phyloP scores from a whole-genome alignment of 2,888 invertebrate genomes.

The Hipparchia sbordonii region DNA sequence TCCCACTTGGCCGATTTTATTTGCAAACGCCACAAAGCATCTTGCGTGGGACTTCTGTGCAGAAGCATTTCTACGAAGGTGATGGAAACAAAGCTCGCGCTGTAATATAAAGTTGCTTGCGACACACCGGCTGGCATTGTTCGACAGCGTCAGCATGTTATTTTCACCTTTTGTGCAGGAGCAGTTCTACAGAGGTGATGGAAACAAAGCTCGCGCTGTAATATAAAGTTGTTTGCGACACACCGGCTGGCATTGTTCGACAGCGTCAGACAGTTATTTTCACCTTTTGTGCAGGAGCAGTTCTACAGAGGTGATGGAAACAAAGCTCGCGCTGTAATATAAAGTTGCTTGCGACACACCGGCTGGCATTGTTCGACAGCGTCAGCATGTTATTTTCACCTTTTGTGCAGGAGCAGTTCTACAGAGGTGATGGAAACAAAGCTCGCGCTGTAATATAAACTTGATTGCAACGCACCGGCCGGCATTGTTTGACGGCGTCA shows the following conservation, averaged over 20 bases:
- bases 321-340: slow-evolving; percentile 40
- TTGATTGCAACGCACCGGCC: slow-evolving; percentile 50
- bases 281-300: neutral
- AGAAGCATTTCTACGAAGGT: neutral
- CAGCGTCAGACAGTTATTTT: slow-evolving; percentile 59
- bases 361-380: slow-evolving; percentile 60
- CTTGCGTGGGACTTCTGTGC: neutral
- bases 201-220: slow-evolving; percentile 30
- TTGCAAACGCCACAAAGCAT: slow-evolving; percentile 55
- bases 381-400: slow-evolving; percentile 47
- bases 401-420: neutral
- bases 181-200: neutral
- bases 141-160: slow-evolving; percentile 55
- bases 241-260: slow-evolving; percentile 57
- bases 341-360: slow-evolving; percentile 51
- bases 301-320: slow-evolving; percentile 5
- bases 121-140: slow-evolving; percentile 55
- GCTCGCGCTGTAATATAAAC: slow-evolving; percentile 44
- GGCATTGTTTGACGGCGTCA: slow-evolving; percentile 65
- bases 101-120: slow-evolving; percentile 52
- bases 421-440: slow-evolving; percentile 8
- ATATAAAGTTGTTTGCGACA: slow-evolving; percentile 52
- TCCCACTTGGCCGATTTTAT: slow-evolving; percentile 52
- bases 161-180: neutral
- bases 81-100: neutral